Percentiles rank a stretch among this genome's conserved stretches.
Conservation (phyloP, 92 coral and sea anemone genomes). For the Muricea muricata region DNA sequence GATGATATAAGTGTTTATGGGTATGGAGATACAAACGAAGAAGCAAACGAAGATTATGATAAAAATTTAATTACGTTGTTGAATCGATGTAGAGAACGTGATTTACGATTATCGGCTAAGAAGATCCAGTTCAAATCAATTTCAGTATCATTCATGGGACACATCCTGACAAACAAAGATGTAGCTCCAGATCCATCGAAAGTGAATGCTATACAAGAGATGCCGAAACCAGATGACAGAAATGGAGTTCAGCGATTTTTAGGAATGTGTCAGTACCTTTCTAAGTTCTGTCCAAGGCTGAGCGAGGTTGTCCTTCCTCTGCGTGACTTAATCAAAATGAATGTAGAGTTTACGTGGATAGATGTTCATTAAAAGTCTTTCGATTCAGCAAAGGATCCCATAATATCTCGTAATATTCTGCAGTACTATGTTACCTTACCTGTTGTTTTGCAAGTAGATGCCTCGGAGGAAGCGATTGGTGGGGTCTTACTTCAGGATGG, state of each 20-base stretch:
- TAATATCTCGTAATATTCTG: too few relatives aligned
- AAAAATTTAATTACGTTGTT: constrained; percentile 14
- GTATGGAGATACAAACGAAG: constrained; percentile 25
- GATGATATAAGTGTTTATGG: constrained; percentile 52
- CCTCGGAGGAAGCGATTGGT: constrained; percentile 42
- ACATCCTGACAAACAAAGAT: constrained; percentile 35
- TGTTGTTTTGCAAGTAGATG: constrained; percentile 57
- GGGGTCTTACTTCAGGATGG: constrained; percentile 24
- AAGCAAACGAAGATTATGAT: constrained; percentile 25
- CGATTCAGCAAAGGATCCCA: too few relatives aligned
- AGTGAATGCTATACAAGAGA: constrained; percentile 29
- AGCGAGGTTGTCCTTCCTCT: constrained; percentile 28
- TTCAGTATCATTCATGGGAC: constrained; percentile 47
- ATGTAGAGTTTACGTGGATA: too few relatives aligned
- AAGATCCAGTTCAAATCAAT: too few relatives aligned
- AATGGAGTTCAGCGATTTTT: constrained; percentile 43
- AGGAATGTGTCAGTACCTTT: constrained; percentile 54
- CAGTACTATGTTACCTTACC: too few relatives aligned
- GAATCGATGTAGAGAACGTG: too few relatives aligned
- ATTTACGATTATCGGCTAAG: too few relatives aligned
- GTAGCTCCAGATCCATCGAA: constrained; percentile 51
- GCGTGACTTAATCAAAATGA: too few relatives aligned
- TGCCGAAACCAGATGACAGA: constrained; percentile 40
- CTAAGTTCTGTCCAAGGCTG: constrained; percentile 29
- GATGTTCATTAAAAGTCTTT: too few relatives aligned